Percentiles rank a stretch among this genome's conserved stretches.
Evolutionary conservation across 1,140 invertebrate genomes (phyloP).

Genomic region (Heliconius congener): DNA sequence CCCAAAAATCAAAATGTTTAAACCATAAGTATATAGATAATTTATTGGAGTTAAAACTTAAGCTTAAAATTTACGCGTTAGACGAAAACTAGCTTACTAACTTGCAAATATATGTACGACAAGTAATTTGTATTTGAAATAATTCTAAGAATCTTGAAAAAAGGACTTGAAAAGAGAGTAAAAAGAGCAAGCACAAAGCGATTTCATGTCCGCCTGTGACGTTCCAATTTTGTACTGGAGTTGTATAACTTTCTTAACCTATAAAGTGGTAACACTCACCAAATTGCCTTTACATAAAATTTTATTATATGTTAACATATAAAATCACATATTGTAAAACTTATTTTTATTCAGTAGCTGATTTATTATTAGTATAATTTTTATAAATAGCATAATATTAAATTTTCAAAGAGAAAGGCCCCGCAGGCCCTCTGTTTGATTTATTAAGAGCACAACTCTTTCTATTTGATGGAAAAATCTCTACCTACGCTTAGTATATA

Average conservation of each 20-base stretch:
- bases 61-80: background rate
- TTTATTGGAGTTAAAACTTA: background rate
- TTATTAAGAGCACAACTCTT: too few relatives aligned
- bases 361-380: too few relatives aligned
- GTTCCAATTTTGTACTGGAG: background rate
- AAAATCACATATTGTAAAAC: too few relatives aligned
- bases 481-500: too few relatives aligned
- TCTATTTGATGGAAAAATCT: too few relatives aligned
- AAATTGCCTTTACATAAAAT: too few relatives aligned
- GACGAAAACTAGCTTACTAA: background rate
- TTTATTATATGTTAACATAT: too few relatives aligned
- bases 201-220: slow-evolving; percentile 9
- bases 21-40: background rate
- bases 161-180: slow-evolving; percentile 1
- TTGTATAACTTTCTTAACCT: background rate
- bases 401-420: too few relatives aligned
- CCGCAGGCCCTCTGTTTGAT: too few relatives aligned
- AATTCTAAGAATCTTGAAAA: background rate
- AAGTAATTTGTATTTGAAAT: background rate
- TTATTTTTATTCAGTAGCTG: too few relatives aligned
- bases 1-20: too few relatives aligned
- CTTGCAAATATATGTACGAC: background rate
- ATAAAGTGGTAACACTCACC: background rate
- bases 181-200: slow-evolving; percentile 9
- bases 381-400: too few relatives aligned